These are phyloP conservation scores for Geopemphigus sp. DNA, from an alignment of 1,140 invertebrate species.

Conservation along the genomic window DNA sequence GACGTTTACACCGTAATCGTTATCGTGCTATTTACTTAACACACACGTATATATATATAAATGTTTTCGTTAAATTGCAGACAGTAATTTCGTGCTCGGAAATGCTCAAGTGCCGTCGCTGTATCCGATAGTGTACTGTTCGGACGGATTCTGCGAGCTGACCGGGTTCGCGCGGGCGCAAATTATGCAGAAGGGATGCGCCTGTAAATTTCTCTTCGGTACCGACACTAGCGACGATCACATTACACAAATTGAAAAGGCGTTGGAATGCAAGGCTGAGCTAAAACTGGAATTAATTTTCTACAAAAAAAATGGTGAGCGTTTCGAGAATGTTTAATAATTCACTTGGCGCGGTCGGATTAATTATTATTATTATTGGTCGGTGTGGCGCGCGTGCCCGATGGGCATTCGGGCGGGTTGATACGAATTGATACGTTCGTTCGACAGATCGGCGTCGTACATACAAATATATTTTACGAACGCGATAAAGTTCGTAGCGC, in stretches of 20 bases:
- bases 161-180: slow-evolving; percentile 90
- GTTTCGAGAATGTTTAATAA: no score
- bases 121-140: slow-evolving; percentile 96
- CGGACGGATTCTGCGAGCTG: slow-evolving; percentile 95
- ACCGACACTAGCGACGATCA: slow-evolving; percentile 85
- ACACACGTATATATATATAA: no score
- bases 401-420: no score
- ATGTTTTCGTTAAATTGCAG: slow-evolving; percentile 65
- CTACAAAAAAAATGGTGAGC: slow-evolving; percentile 90
- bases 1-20: no score
- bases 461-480: no score
- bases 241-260: slow-evolving; percentile 82
- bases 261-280: slow-evolving; percentile 84
- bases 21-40: no score
- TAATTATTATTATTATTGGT: no score
- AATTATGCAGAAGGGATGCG: slow-evolving; percentile 95
- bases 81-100: slow-evolving; percentile 96
- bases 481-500: no score
- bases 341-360: no score
- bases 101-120: slow-evolving; percentile 87
- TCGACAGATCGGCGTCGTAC: no score
- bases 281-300: slow-evolving; percentile 91
- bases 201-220: slow-evolving; percentile 93
- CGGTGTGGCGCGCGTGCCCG: no score
- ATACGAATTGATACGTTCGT: no score